phyloP scores from a whole-genome alignment of 2,888 invertebrate species.

The Drosophila eohydei region DNA sequence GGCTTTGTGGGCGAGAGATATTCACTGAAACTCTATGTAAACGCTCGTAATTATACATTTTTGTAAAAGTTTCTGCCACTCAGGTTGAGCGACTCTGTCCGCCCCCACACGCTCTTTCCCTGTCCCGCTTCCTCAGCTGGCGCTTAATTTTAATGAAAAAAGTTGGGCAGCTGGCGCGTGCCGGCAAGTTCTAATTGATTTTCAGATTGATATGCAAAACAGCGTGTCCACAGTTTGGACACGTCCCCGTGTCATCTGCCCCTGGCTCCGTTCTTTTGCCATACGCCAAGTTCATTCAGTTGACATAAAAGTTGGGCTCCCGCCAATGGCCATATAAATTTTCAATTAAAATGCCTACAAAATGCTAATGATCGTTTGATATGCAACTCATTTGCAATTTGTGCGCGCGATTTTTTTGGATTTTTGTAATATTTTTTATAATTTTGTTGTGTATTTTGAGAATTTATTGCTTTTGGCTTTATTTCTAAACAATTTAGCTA shows the following conservation, averaged over 20 bases:
- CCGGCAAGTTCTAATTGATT: constrained; percentile 79
- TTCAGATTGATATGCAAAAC: constrained; percentile 81
- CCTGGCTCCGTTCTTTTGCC: neutral
- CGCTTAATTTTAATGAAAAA: constrained; percentile 77
- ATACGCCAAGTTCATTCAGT: constrained; percentile 24
- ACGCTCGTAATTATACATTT: constrained; percentile 76
- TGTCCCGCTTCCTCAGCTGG: neutral
- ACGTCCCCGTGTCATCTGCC: neutral
- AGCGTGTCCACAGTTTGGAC: constrained; percentile 49
- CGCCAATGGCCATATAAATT: constrained; percentile 62
- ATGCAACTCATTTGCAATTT: constrained; percentile 71
- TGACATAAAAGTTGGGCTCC: constrained; percentile 60
- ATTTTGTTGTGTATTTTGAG: constrained; percentile 9
- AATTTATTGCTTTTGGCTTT: constrained; percentile 23
- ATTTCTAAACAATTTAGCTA: neutral
- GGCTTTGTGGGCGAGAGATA: constrained; percentile 21
- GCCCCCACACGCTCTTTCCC: neutral
- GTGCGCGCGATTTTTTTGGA: neutral
- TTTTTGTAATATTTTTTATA: neutral
- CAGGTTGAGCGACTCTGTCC: constrained; percentile 33
- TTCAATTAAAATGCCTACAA: constrained; percentile 71
- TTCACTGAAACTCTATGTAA: constrained; percentile 51
- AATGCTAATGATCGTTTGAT: constrained; percentile 67
- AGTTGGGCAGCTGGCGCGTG: constrained; percentile 60
- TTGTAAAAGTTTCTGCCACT: constrained; percentile 55